phyloP scores from a whole-genome alignment of 1,140 invertebrate species.

The Gonatopus flavifemur region DNA sequence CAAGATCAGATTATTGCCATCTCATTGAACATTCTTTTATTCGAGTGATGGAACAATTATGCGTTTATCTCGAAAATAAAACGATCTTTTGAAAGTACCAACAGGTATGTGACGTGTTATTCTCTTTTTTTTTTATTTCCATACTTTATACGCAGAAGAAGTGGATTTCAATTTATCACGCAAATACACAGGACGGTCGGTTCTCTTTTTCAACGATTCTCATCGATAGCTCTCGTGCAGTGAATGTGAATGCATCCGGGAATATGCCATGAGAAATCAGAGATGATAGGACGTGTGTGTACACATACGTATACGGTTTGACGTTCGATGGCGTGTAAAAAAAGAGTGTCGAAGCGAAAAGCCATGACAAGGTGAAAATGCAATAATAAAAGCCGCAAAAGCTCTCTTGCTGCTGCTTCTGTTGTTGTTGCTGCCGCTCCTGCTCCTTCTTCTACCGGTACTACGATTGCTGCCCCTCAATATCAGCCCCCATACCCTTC shows the following conservation, averaged over 20 bases:
- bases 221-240: conserved; percentile 9
- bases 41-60: no score
- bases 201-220: conserved; percentile 20
- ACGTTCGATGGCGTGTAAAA: conserved; percentile 51
- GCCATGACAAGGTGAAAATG: conserved; percentile 57
- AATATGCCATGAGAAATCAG: conserved; percentile 3
- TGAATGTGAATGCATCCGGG: conserved; percentile 7
- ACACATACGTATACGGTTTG: conserved; percentile 24
- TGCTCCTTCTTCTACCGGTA: no score
- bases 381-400: conserved; percentile 56
- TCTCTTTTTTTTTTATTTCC: background rate
- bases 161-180: conserved; percentile 13
- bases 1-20: no score
- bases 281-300: conserved; percentile 7
- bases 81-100: no score
- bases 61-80: no score
- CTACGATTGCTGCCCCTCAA: no score
- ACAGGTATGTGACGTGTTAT: no score
- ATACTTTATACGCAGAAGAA: background rate
- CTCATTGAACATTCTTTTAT: no score
- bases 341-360: conserved; percentile 50
- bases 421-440: no score
- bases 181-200: no score
- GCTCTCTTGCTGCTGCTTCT: conserved; percentile 31
- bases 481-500: no score